phyloP scores from a whole-genome alignment of 2,888 invertebrate species.

The Osmoderma eremita region DNA sequence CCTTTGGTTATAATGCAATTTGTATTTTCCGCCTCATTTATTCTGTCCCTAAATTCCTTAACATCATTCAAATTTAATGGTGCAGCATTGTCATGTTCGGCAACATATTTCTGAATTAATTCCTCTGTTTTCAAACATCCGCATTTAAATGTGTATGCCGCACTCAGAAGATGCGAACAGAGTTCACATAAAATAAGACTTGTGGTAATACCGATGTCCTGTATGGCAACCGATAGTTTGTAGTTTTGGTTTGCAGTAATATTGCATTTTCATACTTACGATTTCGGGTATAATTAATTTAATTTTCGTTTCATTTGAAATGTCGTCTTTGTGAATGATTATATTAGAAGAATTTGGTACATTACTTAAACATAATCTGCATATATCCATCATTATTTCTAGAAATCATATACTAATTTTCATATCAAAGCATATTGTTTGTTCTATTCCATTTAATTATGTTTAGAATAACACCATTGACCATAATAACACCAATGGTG shows the following conservation, averaged over 20 bases:
- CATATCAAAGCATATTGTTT: no score
- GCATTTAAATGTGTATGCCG: slow-evolving; percentile 20
- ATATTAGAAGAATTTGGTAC: not conserved
- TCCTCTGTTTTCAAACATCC: slow-evolving; percentile 12
- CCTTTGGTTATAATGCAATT: not conserved
- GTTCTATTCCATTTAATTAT: no score
- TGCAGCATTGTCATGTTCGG: not conserved
- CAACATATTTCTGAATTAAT: not conserved
- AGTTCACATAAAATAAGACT: slow-evolving; percentile 5
- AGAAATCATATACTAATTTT: slow-evolving; percentile 17
- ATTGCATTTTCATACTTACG: no score
- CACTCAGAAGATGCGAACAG: slow-evolving; percentile 16
- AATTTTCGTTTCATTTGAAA: not conserved
- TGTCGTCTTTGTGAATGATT: not conserved
- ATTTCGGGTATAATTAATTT: no score
- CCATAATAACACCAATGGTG: no score
- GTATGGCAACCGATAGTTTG: not conserved
- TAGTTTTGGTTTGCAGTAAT: no score
- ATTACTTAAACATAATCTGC: not conserved
- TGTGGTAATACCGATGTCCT: slow-evolving; percentile 13
- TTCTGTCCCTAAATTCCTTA: slow-evolving; percentile 2
- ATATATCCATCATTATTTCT: not conserved
- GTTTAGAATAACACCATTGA: no score
- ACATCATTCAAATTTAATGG: slow-evolving; percentile 8
- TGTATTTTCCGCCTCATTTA: not conserved